phyloP scores from a whole-genome alignment of 2,888 invertebrate species.

The Perizoma flavofasciatum region DNA sequence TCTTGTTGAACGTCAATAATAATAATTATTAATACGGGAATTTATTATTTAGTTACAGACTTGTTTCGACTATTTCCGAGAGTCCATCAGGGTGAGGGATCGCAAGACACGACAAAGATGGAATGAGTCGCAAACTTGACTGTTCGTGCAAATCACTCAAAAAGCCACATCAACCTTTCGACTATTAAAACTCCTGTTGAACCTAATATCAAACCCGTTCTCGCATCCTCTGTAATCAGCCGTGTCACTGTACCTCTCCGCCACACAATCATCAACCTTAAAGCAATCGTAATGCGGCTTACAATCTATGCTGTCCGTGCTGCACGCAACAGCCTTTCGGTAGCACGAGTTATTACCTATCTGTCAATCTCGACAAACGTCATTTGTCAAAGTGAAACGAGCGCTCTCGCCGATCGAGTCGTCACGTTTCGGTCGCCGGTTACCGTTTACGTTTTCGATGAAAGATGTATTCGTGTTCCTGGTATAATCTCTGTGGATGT shows the following conservation, averaged over 20 bases:
- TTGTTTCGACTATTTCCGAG: too few species aligned
- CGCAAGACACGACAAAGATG: too few species aligned
- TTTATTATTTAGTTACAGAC: too few species aligned
- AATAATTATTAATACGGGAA: too few species aligned
- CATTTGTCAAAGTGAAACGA: conserved; percentile 71
- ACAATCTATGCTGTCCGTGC: conserved; percentile 74
- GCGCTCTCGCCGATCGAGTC: conserved; percentile 74
- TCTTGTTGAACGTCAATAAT: too few species aligned
- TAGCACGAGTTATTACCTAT: conserved; percentile 55
- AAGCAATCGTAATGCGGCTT: conserved; percentile 79
- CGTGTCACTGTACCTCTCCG: conserved; percentile 66
- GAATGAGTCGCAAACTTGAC: too few species aligned
- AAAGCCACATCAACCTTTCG: conserved; percentile 60
- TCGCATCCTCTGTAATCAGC: conserved; percentile 65
- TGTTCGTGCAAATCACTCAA: not conserved
- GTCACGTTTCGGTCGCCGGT: conserved; percentile 66
- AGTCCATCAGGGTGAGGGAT: too few species aligned
- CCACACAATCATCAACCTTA: conserved; percentile 51
- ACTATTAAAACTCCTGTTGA: conserved; percentile 75
- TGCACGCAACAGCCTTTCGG: conserved; percentile 55
- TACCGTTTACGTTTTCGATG: conserved; percentile 76
- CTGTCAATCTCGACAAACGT: conserved; percentile 75
- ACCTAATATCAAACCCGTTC: conserved; percentile 70
- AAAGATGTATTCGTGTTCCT: conserved; percentile 78
- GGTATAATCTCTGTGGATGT: conserved; percentile 69